Evolutionary conservation across 2,113 vertebrate genomes (phyloP).

Genomic region (Elephantulus edwardii): DNA sequence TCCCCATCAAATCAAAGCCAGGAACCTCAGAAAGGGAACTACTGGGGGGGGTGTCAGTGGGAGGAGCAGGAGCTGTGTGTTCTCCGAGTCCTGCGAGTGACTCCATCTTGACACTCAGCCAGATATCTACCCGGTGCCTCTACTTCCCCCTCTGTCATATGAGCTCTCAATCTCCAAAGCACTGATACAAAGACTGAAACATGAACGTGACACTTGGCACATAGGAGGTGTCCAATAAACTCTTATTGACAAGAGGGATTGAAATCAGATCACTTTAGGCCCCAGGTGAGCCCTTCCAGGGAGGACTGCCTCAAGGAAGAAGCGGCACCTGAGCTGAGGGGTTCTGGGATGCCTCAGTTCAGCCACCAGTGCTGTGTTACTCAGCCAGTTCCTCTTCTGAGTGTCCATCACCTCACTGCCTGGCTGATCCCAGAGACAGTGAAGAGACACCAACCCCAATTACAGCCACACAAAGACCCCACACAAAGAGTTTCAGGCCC

Average conservation of each 20-base stretch:
- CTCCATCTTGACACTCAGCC: background rate
- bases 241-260: background rate
- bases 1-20: background rate
- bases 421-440: background rate
- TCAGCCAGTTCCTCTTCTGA: background rate
- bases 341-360: background rate
- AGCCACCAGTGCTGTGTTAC: background rate
- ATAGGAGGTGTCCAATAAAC: background rate
- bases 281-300: background rate
- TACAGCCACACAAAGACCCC: background rate
- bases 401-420: background rate
- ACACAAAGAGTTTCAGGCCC: background rate
- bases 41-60: background rate
- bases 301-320: background rate
- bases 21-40: background rate
- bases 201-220: background rate
- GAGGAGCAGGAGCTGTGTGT: background rate
- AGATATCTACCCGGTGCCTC: background rate
- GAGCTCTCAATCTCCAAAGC: background rate
- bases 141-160: slow-evolving; percentile 5
- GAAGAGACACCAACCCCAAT: background rate
- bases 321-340: background rate
- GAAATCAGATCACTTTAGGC: background rate
- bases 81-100: background rate
- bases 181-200: background rate